These are phyloP conservation scores for Zaprionus lineosus DNA, from an alignment of 2,888 invertebrate genomes.

Conservation along the genomic window DNA sequence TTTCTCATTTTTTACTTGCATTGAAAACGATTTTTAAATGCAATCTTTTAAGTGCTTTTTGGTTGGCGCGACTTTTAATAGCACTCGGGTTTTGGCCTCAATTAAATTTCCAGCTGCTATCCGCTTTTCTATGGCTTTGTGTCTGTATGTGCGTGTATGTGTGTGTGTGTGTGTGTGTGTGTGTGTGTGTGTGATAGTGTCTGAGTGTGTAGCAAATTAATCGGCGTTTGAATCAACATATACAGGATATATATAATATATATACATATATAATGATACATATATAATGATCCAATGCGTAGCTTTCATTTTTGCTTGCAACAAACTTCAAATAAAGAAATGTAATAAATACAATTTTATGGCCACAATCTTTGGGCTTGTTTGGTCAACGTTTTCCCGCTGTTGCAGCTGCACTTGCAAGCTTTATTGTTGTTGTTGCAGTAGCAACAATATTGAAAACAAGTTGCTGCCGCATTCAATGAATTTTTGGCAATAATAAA, in stretches of 20 bases:
- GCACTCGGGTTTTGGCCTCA: conserved; percentile 54
- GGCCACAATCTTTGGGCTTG: conserved; percentile 45
- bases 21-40: conserved; percentile 58
- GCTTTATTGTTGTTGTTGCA: background rate
- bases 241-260: no score
- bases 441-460: conserved; percentile 17
- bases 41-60: conserved; percentile 69
- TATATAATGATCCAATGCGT: no score
- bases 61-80: conserved; percentile 62
- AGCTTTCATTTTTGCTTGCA: conserved; percentile 29
- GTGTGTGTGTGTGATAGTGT: no score
- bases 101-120: conserved; percentile 26
- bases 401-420: conserved; percentile 42
- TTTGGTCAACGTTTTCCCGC: conserved; percentile 31
- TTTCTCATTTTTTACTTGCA: conserved; percentile 6
- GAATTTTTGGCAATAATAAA: conserved; percentile 62
- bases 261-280: conserved; percentile 1
- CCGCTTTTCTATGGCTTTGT: no score
- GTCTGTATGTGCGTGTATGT: no score
- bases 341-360: conserved; percentile 69
- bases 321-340: conserved; percentile 62
- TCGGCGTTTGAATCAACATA: no score
- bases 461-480: conserved; percentile 46
- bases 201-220: background rate
- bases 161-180: no score